These are phyloP conservation scores for Amblyteles armatorius DNA, from an alignment of 2,888 invertebrate species.

Conservation along the genomic window DNA sequence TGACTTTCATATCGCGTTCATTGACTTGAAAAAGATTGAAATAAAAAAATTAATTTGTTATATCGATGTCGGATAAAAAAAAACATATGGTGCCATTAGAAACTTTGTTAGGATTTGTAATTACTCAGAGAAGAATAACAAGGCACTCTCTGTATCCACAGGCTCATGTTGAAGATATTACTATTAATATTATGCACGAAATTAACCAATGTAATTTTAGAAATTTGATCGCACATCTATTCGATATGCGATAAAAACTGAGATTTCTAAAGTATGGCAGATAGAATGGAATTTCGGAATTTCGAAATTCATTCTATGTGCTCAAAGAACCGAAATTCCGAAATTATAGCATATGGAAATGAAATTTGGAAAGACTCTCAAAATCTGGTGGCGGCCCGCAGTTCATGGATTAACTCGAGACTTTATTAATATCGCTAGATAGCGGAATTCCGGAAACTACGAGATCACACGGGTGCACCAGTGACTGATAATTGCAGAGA, in stretches of 20 bases:
- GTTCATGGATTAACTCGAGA: background rate
- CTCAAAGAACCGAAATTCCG: too few relatives aligned
- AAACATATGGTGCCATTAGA: background rate
- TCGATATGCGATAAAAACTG: too few relatives aligned
- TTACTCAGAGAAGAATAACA: background rate
- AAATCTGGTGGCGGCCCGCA: background rate
- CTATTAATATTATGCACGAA: background rate
- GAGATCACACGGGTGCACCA: slow-evolving; percentile 59
- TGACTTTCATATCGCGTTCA: slow-evolving; percentile 16
- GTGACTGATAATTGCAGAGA: slow-evolving; percentile 72
- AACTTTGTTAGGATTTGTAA: background rate
- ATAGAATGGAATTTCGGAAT: background rate
- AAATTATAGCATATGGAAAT: background rate
- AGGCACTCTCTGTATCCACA: background rate
- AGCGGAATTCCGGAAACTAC: slow-evolving; percentile 75
- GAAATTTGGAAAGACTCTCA: background rate
- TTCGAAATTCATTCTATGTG: too few relatives aligned
- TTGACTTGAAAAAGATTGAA: background rate
- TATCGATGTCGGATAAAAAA: too few relatives aligned
- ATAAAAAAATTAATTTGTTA: background rate
- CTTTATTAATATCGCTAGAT: slow-evolving; percentile 66
- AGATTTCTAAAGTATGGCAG: too few relatives aligned
- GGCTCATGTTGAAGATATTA: background rate
- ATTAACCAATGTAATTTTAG: too few relatives aligned
- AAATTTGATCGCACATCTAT: too few relatives aligned